These are phyloP conservation scores for Gallinago media DNA, from an alignment of 2,113 vertebrate genomes.

Conservation along the genomic window DNA sequence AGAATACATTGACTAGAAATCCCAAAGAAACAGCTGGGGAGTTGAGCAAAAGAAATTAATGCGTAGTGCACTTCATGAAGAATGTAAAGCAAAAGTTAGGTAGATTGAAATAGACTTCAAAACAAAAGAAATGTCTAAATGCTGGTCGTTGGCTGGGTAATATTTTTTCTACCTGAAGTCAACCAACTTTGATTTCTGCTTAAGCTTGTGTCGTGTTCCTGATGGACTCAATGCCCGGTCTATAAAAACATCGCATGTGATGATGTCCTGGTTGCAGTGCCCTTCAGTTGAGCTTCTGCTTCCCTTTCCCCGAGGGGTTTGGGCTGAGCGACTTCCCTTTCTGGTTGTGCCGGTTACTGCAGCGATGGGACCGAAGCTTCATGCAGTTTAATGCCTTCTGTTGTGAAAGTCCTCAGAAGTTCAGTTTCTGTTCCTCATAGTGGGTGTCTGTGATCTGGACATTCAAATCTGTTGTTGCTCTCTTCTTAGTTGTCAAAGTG, in stretches of 20 bases:
- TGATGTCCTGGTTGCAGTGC: neutral
- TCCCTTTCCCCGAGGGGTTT: neutral
- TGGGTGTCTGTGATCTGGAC: neutral
- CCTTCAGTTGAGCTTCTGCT: neutral
- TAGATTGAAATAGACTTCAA: neutral
- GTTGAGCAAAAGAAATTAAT: neutral
- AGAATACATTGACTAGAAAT: neutral
- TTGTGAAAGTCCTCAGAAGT: neutral
- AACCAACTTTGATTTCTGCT: neutral
- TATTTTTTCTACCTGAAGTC: neutral
- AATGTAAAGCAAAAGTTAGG: neutral
- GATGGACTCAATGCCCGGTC: neutral
- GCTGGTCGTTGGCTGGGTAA: neutral
- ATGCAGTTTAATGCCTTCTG: neutral
- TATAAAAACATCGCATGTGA: neutral
- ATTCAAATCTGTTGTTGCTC: neutral
- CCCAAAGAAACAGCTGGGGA: neutral
- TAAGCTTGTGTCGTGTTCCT: neutral
- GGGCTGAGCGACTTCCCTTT: neutral
- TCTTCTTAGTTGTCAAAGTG: neutral
- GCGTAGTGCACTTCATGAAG: neutral
- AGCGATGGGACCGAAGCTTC: neutral
- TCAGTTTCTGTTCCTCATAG: neutral
- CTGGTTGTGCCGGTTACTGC: neutral
- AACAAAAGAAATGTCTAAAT: neutral